Base-by-base conservation (phyloP, 2,888 invertebrate species). In the Scelioninae gen. 1 region DNA sequence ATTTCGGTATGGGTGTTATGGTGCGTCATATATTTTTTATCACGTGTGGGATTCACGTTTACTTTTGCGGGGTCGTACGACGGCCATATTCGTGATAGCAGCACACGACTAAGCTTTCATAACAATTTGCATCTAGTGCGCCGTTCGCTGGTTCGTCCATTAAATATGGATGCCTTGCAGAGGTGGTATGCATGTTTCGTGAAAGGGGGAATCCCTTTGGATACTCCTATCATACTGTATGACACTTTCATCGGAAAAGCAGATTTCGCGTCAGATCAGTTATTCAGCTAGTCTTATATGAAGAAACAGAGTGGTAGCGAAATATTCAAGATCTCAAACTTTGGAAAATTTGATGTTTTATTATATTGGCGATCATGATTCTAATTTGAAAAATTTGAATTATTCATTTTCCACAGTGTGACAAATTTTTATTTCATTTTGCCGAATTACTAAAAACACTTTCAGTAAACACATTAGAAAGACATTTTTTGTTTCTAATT, bases 51-150 rank as follows among this genome's bases (percentile, higher is more conserved):
- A 89, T 86, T 83, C 84, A 69, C 82, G 74, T 74, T 71, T 47
- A 68, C 72, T 63, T 58, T 75, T 65, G 76, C 75, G 85, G 81
- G 47, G 76, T 79, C 75, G 84, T 85, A 83, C 85, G 83, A 86
- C 84, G 87, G 84, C 87, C 88, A 88, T 88, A 88, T 88, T 85
- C 86, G 86, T 88, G 88, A 88, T 88, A 88, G 88, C 86, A 83
- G 84, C 89, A 88, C 87, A 89, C 88, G 88, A 88, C 88, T 88
- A 88, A 89, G 90, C 90, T 90, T 90, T 90, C 91, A 89, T 89
- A 91, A 90, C 89, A 91, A 91, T 92, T 92, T 92, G 91, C 92
- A 91, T 91, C 88, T 82, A 84, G 80, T 72, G 84, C 84, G 77
- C 82, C 85, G 86, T 87, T 86, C 83, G 72, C 86, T 85, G 85